Conservation (phyloP, 1,140 invertebrate species). For the Cyrtorhinus lividipennis region DNA sequence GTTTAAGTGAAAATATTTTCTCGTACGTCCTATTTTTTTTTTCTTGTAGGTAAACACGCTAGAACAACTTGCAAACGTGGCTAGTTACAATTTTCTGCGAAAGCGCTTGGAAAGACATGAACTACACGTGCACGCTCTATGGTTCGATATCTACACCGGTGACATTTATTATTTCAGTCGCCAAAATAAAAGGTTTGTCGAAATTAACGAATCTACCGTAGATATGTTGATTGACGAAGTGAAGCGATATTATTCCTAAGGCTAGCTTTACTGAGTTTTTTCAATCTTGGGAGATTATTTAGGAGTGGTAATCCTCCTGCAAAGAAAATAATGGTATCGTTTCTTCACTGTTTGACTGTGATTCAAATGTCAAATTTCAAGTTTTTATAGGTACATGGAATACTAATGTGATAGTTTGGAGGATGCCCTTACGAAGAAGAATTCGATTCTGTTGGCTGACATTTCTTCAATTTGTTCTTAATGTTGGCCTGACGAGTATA, state of each 20-base stretch:
- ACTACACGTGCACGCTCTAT: conserved; percentile 81
- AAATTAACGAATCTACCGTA: conserved; percentile 68
- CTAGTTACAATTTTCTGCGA: conserved; percentile 85
- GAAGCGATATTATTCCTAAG: conserved; percentile 62
- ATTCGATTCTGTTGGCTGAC: too few species aligned
- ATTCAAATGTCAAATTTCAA: too few species aligned
- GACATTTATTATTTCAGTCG: conserved; percentile 89
- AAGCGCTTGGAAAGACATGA: conserved; percentile 63
- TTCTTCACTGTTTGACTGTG: too few species aligned
- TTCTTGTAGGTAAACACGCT: conserved; percentile 69
- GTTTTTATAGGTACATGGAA: too few species aligned
- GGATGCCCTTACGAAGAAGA: too few species aligned
- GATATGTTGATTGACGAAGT: conserved; percentile 60
- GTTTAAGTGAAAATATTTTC: neutral
- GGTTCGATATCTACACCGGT: conserved; percentile 95
- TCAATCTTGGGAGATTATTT: neutral
- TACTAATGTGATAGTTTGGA: too few species aligned
- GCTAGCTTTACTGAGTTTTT: conserved; percentile 22
- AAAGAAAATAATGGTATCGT: too few species aligned
- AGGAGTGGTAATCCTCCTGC: too few species aligned
- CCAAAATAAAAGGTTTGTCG: conserved; percentile 62
- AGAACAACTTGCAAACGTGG: conserved; percentile 86
- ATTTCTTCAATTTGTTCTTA: too few species aligned
- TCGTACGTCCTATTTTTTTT: neutral
- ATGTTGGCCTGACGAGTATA: too few species aligned